Evolutionary conservation across 2,113 vertebrate species (phyloP).

Genomic region (Rafetus swinhoei): DNA sequence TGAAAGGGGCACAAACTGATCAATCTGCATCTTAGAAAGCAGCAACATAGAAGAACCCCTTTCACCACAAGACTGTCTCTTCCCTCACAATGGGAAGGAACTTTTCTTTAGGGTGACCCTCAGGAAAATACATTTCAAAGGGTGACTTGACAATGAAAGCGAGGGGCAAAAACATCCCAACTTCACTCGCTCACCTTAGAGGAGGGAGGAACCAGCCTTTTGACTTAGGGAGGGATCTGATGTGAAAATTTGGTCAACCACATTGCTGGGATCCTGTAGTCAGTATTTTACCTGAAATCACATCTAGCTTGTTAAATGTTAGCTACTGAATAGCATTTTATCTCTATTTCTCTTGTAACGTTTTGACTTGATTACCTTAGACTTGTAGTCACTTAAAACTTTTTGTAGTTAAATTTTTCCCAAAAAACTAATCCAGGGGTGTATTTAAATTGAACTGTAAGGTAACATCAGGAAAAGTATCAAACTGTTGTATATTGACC

Average conservation of each 20-base stretch:
- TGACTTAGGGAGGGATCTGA: neutral
- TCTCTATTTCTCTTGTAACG: neutral
- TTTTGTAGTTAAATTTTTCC: neutral
- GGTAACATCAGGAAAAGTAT: neutral
- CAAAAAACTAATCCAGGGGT: neutral
- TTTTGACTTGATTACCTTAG: neutral
- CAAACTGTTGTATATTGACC: neutral
- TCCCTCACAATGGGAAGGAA: neutral
- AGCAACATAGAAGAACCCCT: neutral
- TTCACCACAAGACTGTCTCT: neutral
- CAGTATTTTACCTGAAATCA: neutral
- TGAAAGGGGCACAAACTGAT: neutral
- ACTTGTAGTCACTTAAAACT: neutral
- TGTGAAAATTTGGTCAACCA: neutral
- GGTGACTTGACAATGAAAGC: neutral
- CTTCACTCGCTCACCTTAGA: neutral
- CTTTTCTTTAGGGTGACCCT: neutral
- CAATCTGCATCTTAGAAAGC: neutral
- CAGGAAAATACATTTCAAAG: neutral
- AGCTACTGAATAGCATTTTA: neutral
- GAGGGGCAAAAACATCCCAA: neutral
- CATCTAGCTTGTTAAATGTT: neutral
- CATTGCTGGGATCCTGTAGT: neutral
- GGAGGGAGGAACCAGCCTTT: neutral
- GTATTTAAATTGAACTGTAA: neutral